These are phyloP conservation scores for Anoura caudifer DNA, from an alignment of 2,113 vertebrate genomes.

Conservation along the genomic window DNA sequence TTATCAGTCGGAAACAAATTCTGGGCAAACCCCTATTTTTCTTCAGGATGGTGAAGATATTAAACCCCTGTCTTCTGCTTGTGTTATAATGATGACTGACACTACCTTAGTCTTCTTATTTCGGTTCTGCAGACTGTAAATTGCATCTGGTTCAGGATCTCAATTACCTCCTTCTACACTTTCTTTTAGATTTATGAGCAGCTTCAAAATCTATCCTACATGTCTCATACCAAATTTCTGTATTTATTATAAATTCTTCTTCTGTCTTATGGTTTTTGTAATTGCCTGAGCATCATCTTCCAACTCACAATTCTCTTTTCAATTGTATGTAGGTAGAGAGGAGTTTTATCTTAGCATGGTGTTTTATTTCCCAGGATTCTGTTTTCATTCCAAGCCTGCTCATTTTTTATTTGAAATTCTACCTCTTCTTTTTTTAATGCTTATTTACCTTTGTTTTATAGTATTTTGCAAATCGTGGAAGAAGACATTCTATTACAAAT, in stretches of 20 bases:
- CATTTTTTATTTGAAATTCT: neutral
- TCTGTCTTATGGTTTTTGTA: neutral
- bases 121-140: neutral
- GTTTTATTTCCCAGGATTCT: neutral
- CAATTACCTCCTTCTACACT: neutral
- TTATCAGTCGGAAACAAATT: neutral
- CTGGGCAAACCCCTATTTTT: neutral
- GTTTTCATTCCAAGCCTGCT: neutral
- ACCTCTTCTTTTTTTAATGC: neutral
- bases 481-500: neutral
- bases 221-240: neutral
- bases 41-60: neutral
- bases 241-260: neutral
- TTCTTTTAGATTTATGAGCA: neutral
- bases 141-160: neutral
- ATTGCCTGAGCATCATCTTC: neutral
- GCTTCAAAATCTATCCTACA: neutral
- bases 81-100: neutral
- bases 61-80: neutral
- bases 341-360: neutral
- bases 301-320: neutral
- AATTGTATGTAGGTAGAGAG: neutral
- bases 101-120: neutral
- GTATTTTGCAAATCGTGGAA: neutral
- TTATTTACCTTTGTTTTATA: neutral